A percentile compares a stretch with the other conserved stretches of the same genome.
Conservation (phyloP, 2,888 invertebrate species). For the Agriotes lineatus region DNA sequence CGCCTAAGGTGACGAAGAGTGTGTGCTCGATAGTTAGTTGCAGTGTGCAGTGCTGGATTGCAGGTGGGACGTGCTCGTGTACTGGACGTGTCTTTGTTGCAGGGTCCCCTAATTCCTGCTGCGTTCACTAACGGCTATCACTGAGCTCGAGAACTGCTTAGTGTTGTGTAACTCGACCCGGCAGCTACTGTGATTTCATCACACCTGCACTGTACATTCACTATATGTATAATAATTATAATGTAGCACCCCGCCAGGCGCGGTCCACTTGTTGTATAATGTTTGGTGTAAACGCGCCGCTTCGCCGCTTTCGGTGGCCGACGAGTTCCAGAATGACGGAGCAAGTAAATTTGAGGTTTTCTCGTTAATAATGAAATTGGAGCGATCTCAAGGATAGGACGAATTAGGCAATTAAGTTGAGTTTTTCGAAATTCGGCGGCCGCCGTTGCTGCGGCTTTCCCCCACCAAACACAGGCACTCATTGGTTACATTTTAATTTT, state of each 20-base stretch:
- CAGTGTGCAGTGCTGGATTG: conserved; percentile 2
- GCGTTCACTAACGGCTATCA: conserved; percentile 99
- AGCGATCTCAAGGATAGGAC: conserved; percentile 35
- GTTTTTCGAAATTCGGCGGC: too few species aligned
- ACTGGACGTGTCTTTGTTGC: conserved; percentile 67
- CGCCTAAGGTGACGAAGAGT: conserved; percentile 20
- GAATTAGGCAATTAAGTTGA: too few species aligned
- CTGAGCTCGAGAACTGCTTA: conserved; percentile 71
- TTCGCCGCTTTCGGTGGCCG: conserved; percentile 69
- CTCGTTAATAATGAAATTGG: conserved; percentile 20
- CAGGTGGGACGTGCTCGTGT: conserved; percentile 17
- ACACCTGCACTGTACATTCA: conserved; percentile 68
- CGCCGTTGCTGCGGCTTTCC: conserved; percentile 66
- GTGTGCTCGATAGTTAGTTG: conserved; percentile 9
- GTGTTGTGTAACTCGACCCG: conserved; percentile 66
- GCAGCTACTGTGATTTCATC: conserved; percentile 67
- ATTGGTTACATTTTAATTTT: conserved; percentile 66
- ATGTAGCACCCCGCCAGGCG: conserved; percentile 67
- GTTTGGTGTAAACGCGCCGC: conserved; percentile 66
- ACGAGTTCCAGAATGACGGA: conserved; percentile 64
- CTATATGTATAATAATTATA: conserved; percentile 64
- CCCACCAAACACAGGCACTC: conserved; percentile 67
- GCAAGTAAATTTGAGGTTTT: conserved; percentile 13
- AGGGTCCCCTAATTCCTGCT: conserved; percentile 98
- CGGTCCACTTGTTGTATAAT: conserved; percentile 67